Base-by-base conservation (phyloP, 2,888 invertebrate species). In the Eurois occulta region DNA sequence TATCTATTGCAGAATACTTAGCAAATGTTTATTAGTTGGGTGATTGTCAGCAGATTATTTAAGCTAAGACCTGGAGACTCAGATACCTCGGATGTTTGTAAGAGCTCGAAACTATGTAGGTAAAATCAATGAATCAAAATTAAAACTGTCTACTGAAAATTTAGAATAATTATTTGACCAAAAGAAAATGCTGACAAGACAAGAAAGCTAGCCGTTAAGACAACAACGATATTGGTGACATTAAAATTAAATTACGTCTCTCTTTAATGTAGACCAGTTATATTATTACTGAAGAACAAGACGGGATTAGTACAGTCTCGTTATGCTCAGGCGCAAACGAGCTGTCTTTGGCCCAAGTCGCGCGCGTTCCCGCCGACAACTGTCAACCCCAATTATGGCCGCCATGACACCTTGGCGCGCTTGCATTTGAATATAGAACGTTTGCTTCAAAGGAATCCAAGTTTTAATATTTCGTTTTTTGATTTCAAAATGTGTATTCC, bases 351-450 rank as follows among this genome's bases (percentile, higher is more conserved):
- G 91, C 90, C 89, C 90, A 90, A 92, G 91, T 90, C 90, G 88
- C 87, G 90, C 80, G 78, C 75, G 80, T 70, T 81, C 91, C 91
- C 93, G 92, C 92, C 92, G 92, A 91, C 93, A 94, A 94, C 95
- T 96, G 96, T 96, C 96, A 95, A 86, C 93, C 91, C 91, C 95
- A 96, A 96, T 96, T 96, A 96, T 94, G 94, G 94, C 93, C 86
- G 94, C 94, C 94, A 94, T 93, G 95, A 96, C 93, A 95, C 93
- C 94, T 95, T 92, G 88, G 94, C 94, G 95, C 95, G 93, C 87
- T 94, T 94, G 95, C 93, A 94, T 94, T 95, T 94, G 94, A 94
- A 95, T 95, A 91, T 95, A 95, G 95, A 95, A 94, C 91, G 90
- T 90, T 92, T 88, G 86, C 87, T 89, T 90, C 89, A 90, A 90